These are phyloP conservation scores for Macaria liturata DNA, from an alignment of 2,888 invertebrate genomes.

Conservation along the genomic window DNA sequence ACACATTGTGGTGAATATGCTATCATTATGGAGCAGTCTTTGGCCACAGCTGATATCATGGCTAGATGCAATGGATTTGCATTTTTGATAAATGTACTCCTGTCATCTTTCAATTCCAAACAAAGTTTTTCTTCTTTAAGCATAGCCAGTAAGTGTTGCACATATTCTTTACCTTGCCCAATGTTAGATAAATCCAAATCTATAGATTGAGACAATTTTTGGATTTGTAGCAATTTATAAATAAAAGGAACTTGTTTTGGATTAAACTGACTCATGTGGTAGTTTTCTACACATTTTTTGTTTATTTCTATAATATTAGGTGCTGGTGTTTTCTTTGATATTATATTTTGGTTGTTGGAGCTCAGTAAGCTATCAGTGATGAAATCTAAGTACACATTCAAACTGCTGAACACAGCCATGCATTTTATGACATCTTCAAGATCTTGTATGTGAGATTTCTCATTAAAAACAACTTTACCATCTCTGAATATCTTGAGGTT, in stretches of 20 bases:
- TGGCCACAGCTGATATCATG: slow-evolving; percentile 86
- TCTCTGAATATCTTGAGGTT: slow-evolving; percentile 85
- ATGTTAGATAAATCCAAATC: slow-evolving; percentile 28
- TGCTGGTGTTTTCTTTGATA: slow-evolving; percentile 29
- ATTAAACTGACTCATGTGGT: slow-evolving; percentile 32
- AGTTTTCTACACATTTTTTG: slow-evolving; percentile 37
- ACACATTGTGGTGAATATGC: slow-evolving; percentile 62
- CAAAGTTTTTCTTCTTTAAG: slow-evolving; percentile 46
- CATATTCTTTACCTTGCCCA: slow-evolving; percentile 49
- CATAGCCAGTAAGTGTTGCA: slow-evolving; percentile 47
- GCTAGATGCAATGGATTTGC: slow-evolving; percentile 48
- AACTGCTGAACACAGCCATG: slow-evolving; percentile 42
- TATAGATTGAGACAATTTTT: slow-evolving; percentile 53
- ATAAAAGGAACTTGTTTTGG: slow-evolving; percentile 44
- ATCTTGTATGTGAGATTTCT: slow-evolving; percentile 42
- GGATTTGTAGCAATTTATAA: slow-evolving; percentile 54
- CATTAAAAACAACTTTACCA: slow-evolving; percentile 55
- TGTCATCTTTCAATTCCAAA: slow-evolving; percentile 39
- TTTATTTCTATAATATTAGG: slow-evolving; percentile 11
- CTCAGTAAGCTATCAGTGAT: slow-evolving; percentile 55
- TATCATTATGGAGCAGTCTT: slow-evolving; percentile 88
- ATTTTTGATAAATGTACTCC: slow-evolving; percentile 43
- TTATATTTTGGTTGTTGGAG: slow-evolving; percentile 26
- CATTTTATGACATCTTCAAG: slow-evolving; percentile 45
- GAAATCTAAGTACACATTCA: slow-evolving; percentile 56